Percentiles rank a stretch among this genome's conserved stretches.
Evolutionary conservation across 2,797 vertebrate species (phyloP).

Genomic region (Chromis chromis): DNA sequence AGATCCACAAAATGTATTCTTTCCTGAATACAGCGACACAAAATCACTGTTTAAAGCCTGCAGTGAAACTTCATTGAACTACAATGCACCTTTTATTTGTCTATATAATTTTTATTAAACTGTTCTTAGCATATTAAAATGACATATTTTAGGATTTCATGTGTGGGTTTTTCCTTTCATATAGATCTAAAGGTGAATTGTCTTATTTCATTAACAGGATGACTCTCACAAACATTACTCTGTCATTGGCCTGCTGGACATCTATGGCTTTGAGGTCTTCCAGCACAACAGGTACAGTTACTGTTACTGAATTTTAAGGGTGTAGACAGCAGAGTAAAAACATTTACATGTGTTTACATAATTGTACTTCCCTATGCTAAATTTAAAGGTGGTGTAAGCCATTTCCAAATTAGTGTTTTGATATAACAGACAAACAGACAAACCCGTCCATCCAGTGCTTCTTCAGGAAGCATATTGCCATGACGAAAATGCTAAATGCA

Average conservation of each 20-base stretch:
- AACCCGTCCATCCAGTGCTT: too few relatives aligned
- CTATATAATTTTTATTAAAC: neutral
- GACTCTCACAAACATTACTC: slow-evolving; percentile 86
- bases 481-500: too few relatives aligned
- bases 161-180: neutral
- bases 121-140: neutral
- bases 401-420: too few relatives aligned
- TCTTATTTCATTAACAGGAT: slow-evolving; percentile 80
- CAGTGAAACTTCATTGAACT: neutral
- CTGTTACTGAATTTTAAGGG: neutral
- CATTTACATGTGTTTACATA: too few relatives aligned
- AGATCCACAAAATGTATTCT: neutral
- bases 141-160: neutral
- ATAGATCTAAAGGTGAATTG: neutral
- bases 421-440: too few relatives aligned
- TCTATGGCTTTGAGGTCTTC: slow-evolving; percentile 99
- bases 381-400: too few relatives aligned
- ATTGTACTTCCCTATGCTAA: too few relatives aligned
- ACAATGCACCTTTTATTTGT: neutral
- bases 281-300: slow-evolving; percentile 92
- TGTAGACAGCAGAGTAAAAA: too few relatives aligned
- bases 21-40: neutral
- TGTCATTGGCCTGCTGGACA: slow-evolving; percentile 95
- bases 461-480: too few relatives aligned
- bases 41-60: neutral